Base-by-base conservation (phyloP, 2,797 vertebrate genomes). In the Thunnus albacares region DNA sequence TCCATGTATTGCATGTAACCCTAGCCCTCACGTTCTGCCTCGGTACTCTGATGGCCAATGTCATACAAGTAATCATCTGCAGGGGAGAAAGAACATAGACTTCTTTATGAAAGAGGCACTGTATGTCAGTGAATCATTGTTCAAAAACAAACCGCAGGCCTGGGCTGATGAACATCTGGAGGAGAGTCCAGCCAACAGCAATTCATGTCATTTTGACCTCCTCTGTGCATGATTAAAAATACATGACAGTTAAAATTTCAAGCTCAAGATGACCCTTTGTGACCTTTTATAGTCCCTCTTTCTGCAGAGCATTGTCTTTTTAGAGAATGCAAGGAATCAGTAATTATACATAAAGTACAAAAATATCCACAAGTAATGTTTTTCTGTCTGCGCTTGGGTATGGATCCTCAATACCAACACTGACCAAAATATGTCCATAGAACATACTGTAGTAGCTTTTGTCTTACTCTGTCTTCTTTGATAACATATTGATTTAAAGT, bases 31-130 rank as follows among this genome's bases (percentile, higher is more conserved):
- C 35, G n/a, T 45, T 43, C 26, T 47, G 9, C 56, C 38, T 38
- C 3, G 8, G 24, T 52, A 38, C 45, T 59, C 43, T 33, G 74
- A 57, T 58, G 33, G 41, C 59, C 24, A 28, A 7, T 7, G 51
- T 75, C 51, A 51, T 45, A 26, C 14, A 52, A 59, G 49, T 51
- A n/a, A 81, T 73, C 62, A 82, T 73, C 73, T 77, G 73, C 52
- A 49, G 26, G 26, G 26, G 17, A 30, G 35, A 56, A 28, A 38
- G 17, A 7, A 28, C 56, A 13, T 22, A 6, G 26, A 0, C 28
- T 35, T 2, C 66, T 26, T 57, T 64, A 41, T 14, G 14, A 56
- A 52, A 75, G 66, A 57, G 18, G n/a, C 6, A 0, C 47, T 22
- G 15, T 17, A 14, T 33, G 52, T 63, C 52, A 63, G 55, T 28